Evolutionary conservation across 2,797 vertebrate genomes (phyloP).

Genomic region (Paratrypauchen microcephalus): DNA sequence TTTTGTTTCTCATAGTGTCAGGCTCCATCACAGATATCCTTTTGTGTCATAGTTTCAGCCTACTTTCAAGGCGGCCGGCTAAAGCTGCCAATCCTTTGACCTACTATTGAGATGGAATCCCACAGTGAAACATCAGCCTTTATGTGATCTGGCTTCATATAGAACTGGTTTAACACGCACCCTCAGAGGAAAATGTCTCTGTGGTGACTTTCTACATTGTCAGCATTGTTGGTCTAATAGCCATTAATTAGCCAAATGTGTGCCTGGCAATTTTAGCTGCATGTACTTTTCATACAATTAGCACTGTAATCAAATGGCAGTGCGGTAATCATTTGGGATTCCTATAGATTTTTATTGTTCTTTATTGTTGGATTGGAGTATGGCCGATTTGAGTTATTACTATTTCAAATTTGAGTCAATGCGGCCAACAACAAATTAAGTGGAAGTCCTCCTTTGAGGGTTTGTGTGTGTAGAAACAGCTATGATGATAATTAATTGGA

Average conservation of each 20-base stretch:
- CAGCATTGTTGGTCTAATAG: conserved; percentile 62
- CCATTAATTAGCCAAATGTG: conserved; percentile 73
- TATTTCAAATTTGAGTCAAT: conserved; percentile 22
- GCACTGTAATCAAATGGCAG: conserved; percentile 67
- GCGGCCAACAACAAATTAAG: conserved; percentile 36
- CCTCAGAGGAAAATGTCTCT: conserved; percentile 39
- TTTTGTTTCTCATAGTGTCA: neutral
- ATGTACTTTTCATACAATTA: conserved; percentile 75
- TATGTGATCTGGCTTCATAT: conserved; percentile 18
- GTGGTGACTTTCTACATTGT: conserved; percentile 57
- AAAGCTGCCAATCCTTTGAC: conserved; percentile 54
- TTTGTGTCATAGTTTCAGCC: conserved; percentile 51
- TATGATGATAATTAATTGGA: conserved; percentile 34
- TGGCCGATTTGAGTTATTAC: conserved; percentile 48
- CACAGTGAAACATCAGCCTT: conserved; percentile 40
- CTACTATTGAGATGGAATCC: conserved; percentile 45
- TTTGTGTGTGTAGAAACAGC: conserved; percentile 19
- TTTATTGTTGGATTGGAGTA: conserved; percentile 48
- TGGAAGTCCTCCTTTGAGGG: conserved; percentile 35
- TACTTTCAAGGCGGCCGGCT: conserved; percentile 55
- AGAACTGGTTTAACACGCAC: conserved; percentile 29
- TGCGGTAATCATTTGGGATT: conserved; percentile 64
- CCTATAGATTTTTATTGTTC: conserved; percentile 56
- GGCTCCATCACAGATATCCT: conserved; percentile 30
- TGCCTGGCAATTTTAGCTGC: conserved; percentile 53